These are phyloP conservation scores for Echeneis naucrates DNA, from an alignment of 2,797 vertebrate species.

Conservation along the genomic window DNA sequence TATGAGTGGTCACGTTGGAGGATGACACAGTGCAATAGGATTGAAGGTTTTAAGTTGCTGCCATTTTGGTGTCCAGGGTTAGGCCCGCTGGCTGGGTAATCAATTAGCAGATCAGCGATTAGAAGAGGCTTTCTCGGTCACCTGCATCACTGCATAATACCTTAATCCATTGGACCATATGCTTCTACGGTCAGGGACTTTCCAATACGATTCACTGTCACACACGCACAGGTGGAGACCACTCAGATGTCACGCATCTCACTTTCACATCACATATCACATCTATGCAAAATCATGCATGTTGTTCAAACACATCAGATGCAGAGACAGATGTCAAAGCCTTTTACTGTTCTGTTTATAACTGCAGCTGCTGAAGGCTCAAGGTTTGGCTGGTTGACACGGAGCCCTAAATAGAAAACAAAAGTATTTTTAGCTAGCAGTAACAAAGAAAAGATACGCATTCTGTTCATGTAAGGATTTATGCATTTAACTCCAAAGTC, in stretches of 20 bases:
- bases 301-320: not conserved
- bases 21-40: constrained; percentile 77
- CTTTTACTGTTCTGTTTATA: not conserved
- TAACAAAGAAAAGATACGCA: not conserved
- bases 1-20: constrained; percentile 70
- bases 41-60: constrained; percentile 83
- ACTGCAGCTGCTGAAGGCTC: not conserved
- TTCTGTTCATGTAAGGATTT: not conserved
- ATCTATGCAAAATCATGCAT: not conserved
- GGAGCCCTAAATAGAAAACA: not conserved
- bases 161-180: constrained; percentile 90
- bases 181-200: constrained; percentile 75
- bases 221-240: constrained; percentile 51
- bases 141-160: constrained; percentile 88
- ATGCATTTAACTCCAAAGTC: not conserved
- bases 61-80: constrained; percentile 77
- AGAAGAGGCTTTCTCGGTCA: constrained; percentile 84
- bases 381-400: not conserved
- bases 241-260: constrained; percentile 28
- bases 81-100: constrained; percentile 76
- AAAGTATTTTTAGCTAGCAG: not conserved
- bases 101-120: constrained; percentile 87
- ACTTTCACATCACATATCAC: not conserved
- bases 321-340: not conserved
- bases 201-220: constrained; percentile 55